Evolutionary conservation across 2,888 invertebrate genomes (phyloP), one percentile per base, ranked within the genome.

Genomic region (Protophormia terraenovae): DNA sequence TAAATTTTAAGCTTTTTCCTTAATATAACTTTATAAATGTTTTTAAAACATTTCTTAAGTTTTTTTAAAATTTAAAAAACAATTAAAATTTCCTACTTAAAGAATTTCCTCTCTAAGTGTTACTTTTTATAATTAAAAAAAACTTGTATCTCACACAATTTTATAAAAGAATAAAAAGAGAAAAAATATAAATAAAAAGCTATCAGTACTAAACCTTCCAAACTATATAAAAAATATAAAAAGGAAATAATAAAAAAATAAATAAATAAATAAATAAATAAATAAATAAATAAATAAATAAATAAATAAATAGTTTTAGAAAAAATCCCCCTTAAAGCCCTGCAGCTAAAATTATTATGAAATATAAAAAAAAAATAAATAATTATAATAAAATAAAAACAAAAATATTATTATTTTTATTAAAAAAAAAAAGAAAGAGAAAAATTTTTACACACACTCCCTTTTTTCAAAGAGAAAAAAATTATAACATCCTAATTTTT

Each of bases 181-280:
- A 62, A 80, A 69, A 62, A 60, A 12, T 19, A 32, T 5, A 27
- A 7, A 60, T 1, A 38, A 60, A 66, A 76, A 87, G 89, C 90
- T 91, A 89, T 90, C 90, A 90, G 90, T 90, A 89, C 88, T 87
- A 87, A 89, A 90, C 90, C 90, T 91, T 90, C 91, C 91, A 90
- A 75, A 67, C 35, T 29, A 78, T 77, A 66, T n/a, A 71, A 62
- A 62, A 32, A 19, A 22, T 5, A 82, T 50, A 22, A 35, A 53
- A 69, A n/a, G 45, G 32, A 41, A 22, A 72, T 80, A 35, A 45
- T 79, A 86, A 77, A 81, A 71, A 27, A 35, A 85, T 85, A 66
- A 8, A 41, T 24, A 55, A 32, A 72, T 1, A 14, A 19, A 60
- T 3, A 35, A 3, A 32, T 60, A 35, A 19, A 60, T 32, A 72